phyloP scores from a whole-genome alignment of 2,888 invertebrate species.

The Scaptomyza cyrtandrae region DNA sequence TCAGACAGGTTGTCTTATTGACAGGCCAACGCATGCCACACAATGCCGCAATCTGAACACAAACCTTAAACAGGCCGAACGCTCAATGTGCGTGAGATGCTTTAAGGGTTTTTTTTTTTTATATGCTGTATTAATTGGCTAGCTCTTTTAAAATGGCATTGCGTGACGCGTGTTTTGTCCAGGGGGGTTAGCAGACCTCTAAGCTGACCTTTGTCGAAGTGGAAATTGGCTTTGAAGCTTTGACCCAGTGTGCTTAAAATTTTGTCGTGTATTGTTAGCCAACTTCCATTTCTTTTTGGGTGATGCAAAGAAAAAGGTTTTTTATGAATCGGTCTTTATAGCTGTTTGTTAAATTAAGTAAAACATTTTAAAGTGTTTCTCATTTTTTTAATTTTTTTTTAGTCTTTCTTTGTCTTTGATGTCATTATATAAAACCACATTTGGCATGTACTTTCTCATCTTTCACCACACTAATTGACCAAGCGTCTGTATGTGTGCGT shows the following conservation, averaged over 20 bases:
- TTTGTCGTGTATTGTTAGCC: slow-evolving; percentile 17
- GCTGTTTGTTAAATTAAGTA: slow-evolving; percentile 38
- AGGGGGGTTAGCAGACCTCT: slow-evolving; percentile 18
- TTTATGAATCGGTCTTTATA: slow-evolving; percentile 27
- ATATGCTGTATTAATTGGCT: slow-evolving; percentile 43
- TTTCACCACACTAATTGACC: slow-evolving; percentile 60
- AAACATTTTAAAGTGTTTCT: slow-evolving; percentile 8
- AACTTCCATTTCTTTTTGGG: slow-evolving; percentile 34
- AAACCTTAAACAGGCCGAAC: background rate
- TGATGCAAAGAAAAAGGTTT: slow-evolving; percentile 5
- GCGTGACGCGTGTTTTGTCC: slow-evolving; percentile 42
- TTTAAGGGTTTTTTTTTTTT: background rate
- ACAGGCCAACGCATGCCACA: slow-evolving; percentile 57
- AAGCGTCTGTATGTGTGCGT: background rate
- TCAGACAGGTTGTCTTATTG: slow-evolving; percentile 42
- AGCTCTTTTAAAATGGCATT: slow-evolving; percentile 39
- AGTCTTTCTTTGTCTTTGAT: background rate
- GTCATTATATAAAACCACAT: slow-evolving; percentile 38
- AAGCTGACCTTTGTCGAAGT: slow-evolving; percentile 33
- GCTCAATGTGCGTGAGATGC: slow-evolving; percentile 38
- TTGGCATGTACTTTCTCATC: slow-evolving; percentile 52
- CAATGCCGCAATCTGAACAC: background rate
- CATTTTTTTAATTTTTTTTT: too few species aligned
- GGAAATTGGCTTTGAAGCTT: slow-evolving; percentile 32
- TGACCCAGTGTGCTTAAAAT: slow-evolving; percentile 40